Evolutionary conservation across 2,113 vertebrate species (phyloP), one percentile per base, ranked within the genome.

Genomic region (Vulpes vulpes): DNA sequence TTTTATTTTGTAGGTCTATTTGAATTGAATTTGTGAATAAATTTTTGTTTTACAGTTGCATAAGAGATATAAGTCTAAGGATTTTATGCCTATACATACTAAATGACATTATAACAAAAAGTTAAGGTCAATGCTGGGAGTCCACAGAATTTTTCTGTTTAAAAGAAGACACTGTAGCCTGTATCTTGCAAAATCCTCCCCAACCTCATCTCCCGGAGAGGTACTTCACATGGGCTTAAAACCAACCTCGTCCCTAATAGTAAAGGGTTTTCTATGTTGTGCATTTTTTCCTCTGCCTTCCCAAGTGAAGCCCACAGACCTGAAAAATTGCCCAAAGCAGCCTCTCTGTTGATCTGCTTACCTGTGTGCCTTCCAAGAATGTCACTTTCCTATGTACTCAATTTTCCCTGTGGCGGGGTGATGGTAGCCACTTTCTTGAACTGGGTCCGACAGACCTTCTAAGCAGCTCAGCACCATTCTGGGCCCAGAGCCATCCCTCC

Each of bases 1-100:
- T 79, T 95, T 64, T 89, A 65, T 95, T 84, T 88, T 80, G 17
- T 83, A 94, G 55, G 17, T 91, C 83, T 84, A 49, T 91, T 96
- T 83, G 55, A 65, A 84, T 76, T 93, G 90, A 59, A 59, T 84
- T 81, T 88, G 43, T 83, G 57, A 82, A 94, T 64, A 88, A 89
- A 11, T 20, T 14, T 76, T 57, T 71, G 35, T 19, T 71, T 92
- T 92, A 88, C 53, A 89, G 30, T 89, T 76, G 32, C n/a, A 23
- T 35, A 85, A 83, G 27, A 83, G 62, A 51, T 69, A 91, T 1
- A 94, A 85, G 8, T 23, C 22, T 95, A 84, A 79, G 65, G 78
- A 97, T 78, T 82, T 81, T 71, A 76, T 64, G 57, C 19, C 57
- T 76, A 53, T n/a, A 73, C 76, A 87, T 74, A 84, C 10, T 87